Evolutionary conservation across 2,888 invertebrate genomes (phyloP), one percentile per base, ranked within the genome.

Genomic region (Adineta ricciae): DNA sequence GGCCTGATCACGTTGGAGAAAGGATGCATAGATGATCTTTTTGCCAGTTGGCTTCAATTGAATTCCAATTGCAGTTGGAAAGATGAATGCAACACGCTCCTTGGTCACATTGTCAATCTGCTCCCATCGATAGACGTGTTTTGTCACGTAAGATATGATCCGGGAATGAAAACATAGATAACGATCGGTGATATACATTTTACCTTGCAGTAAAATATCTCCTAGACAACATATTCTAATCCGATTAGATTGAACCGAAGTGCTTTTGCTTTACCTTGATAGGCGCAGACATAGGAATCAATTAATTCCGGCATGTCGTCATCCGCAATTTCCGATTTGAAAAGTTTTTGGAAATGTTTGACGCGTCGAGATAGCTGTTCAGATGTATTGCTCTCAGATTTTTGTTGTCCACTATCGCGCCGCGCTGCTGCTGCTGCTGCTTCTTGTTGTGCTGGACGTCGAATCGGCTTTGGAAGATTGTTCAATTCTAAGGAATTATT

Each of bases 81-180:
- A 78, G 14, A 78, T 78, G 14, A 78, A 78, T 78, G 78, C 78
- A 2, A 78, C 78, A 78, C 78, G 78, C 41, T 78, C 78, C 41
- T 78, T 78, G 1, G 78, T 78, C 2, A 78, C 41, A 78, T 38
- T 78, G 38, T 41, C 41, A 41, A 78, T 78, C n/a, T 78, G 41
- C n/a, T 78, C 78, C 78, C 78, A 78, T 41, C 78, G 78, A 78
- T 78, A 78, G n/a, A 78, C 78, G 41, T 78, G 78, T 78, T 78
- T 78, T 41, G 78, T 78, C 2, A 78, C 78, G n/a, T 78, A 78
- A n/a, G 78, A 38, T 41, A 78, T 78, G 14, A 78, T 78, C 24
- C 78, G 78, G 3, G 78, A 78, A 41, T 78, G 41, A 41, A 78
- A 78, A 78, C 78, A 78, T 11, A 78, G 41, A 78, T 78, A 78